Evolutionary conservation across 2,888 invertebrate genomes (phyloP).

Genomic region (Tortrix viridana): DNA sequence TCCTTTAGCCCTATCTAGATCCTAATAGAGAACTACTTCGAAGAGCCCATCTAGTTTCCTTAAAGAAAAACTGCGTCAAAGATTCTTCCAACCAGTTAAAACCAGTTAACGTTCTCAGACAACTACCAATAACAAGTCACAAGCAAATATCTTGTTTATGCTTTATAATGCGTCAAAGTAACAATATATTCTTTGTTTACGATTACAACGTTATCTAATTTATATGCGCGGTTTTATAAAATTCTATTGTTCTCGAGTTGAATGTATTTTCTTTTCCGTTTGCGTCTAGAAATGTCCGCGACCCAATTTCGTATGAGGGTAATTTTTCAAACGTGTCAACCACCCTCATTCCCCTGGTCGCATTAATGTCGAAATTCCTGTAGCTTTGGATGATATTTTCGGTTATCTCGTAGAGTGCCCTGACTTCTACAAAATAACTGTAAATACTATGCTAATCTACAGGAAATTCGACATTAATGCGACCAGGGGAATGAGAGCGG

Average conservation of each 20-base stretch:
- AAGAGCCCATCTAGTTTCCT: conserved; percentile 10
- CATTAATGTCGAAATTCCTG: no score
- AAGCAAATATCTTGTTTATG: conserved; percentile 19
- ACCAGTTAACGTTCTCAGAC: not conserved
- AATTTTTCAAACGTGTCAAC: no score
- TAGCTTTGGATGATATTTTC: no score
- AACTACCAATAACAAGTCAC: conserved; percentile 1
- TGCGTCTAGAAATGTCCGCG: conserved; percentile 5
- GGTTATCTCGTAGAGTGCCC: no score
- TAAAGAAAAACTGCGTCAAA: conserved; percentile 6
- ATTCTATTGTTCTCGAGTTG: conserved; percentile 11
- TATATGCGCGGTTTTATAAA: conserved; percentile 10
- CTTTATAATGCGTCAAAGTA: not conserved
- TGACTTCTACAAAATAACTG: no score
- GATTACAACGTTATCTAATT: conserved; percentile 17
- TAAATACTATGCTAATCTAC: no score
- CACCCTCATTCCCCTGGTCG: no score
- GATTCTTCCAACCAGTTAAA: not conserved
- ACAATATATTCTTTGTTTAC: conserved; percentile 10
- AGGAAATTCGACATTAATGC: no score
- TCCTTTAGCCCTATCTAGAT: not conserved
- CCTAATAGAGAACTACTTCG: conserved; percentile 7
- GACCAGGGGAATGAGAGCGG: no score
- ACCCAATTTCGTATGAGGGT: conserved; percentile 18
- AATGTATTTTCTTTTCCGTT: not conserved